Evolutionary conservation across 2,797 vertebrate genomes (phyloP).

Genomic region (Enteromius paludinosus): DNA sequence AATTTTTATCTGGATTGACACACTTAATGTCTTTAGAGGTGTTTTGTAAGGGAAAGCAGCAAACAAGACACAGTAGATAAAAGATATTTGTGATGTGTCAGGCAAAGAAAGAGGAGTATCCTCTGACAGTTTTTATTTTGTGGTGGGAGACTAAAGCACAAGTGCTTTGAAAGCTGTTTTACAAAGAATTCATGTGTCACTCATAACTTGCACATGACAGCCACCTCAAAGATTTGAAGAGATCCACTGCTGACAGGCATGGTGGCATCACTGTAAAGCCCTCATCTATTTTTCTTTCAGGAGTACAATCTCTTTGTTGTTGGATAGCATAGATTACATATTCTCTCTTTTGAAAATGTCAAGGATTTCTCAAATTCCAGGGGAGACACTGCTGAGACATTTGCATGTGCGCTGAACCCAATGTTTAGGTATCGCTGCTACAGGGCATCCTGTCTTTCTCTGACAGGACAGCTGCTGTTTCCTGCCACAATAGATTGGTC

Average conservation of each 20-base stretch:
- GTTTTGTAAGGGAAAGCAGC: conserved; percentile 21
- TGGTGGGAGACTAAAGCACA: conserved; percentile 26
- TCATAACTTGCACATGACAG: conserved; percentile 25
- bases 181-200: conserved; percentile 47
- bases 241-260: conserved; percentile 41
- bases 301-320: conserved; percentile 34
- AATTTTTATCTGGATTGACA: conserved; percentile 40
- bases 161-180: conserved; percentile 41
- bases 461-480: conserved; percentile 27
- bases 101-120: conserved; percentile 23
- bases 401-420: neutral
- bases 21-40: conserved; percentile 39
- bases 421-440: conserved; percentile 14
- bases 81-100: conserved; percentile 24
- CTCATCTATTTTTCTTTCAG: conserved; percentile 37
- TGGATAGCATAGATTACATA: conserved; percentile 19
- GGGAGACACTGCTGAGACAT: conserved; percentile 11
- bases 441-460: conserved; percentile 20
- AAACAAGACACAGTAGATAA: conserved; percentile 19
- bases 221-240: conserved; percentile 35
- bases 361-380: conserved; percentile 23
- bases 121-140: conserved; percentile 41
- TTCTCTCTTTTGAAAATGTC: conserved; percentile 21
- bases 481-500: conserved; percentile 38
- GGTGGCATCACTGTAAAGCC: conserved; percentile 37